Evolutionary conservation across 2,113 vertebrate species (phyloP), one percentile per base, ranked within the genome.

Genomic region (Tonatia bakeri): DNA sequence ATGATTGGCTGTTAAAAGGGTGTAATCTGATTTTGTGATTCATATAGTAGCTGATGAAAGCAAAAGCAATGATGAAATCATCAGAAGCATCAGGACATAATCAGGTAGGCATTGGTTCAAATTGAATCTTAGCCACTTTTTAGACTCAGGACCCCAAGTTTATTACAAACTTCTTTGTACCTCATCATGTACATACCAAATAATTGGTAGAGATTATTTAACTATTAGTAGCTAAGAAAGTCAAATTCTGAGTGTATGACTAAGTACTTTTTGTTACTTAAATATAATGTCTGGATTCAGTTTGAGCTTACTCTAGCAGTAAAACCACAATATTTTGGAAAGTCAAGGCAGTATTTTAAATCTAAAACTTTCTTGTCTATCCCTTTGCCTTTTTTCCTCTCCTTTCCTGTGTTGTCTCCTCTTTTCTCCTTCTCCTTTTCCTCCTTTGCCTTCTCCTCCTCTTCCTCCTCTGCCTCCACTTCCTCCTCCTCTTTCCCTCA

Each of bases 141-240:
- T 85, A 80, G 43, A 82, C 19, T 54, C 70, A 14, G 86, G 73
- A 40, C 7, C 19, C 33, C 82, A 17, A 38, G 20, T 28, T 89
- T 75, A 17, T 13, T 73, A 54, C 24, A 87, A 3, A 28, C n/a
- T 47, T 38, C 67, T 83, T 67, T 36, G 10, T 45, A 33, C 24
- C 43, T 70, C 7, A 77, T 45, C 14, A 73, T 64, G 33, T 77
- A 84, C 36, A 75, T 59, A 10, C 76, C 65, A 70, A 76, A 54
- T 50, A 17, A 17, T 82, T 81, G 50, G 33, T 31, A 82, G 59
- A 11, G 4, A 77, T 69, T 75, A 56, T 22, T 89, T 31, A 70
- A 73, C 80, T 85, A 70, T 80, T 85, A 70, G 26, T 43, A 91
- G 61, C 59, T 75, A 82, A 69, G 50, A 75, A 69, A 91, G 76